Conservation (phyloP, 2,888 invertebrate genomes). For the Macaria notata region DNA sequence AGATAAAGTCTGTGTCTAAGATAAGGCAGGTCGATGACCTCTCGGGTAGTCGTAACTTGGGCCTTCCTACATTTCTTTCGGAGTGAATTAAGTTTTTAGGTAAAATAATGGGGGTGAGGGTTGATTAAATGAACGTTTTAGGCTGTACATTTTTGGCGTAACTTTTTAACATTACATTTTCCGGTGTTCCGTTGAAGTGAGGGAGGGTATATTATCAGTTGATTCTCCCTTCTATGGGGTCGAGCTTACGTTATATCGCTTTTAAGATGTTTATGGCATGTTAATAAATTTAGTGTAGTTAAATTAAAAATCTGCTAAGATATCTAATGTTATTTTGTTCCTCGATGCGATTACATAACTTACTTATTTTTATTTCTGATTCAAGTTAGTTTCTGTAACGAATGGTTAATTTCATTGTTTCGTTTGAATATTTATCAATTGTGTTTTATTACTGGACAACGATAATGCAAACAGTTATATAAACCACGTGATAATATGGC, state of each 20-base stretch:
- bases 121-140: slow-evolving; percentile 26
- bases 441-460: too few relatives aligned
- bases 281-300: too few relatives aligned
- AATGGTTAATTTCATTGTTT: too few relatives aligned
- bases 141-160: slow-evolving; percentile 9
- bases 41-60: slow-evolving; percentile 41
- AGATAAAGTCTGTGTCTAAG: slow-evolving; percentile 66
- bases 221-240: background rate
- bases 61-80: slow-evolving; percentile 53
- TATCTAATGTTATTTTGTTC: too few relatives aligned
- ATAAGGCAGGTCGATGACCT: slow-evolving; percentile 70
- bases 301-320: too few relatives aligned
- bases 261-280: too few relatives aligned
- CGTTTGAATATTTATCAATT: too few relatives aligned
- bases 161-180: slow-evolving; percentile 19
- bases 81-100: slow-evolving; percentile 27
- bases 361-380: too few relatives aligned
- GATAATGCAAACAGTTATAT: too few relatives aligned
- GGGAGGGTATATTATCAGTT: slow-evolving; percentile 3
- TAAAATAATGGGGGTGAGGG: slow-evolving; percentile 26
- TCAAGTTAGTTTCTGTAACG: too few relatives aligned
- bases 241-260: background rate
- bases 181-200: background rate
- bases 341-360: too few relatives aligned
- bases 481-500: too few relatives aligned